A percentile compares a stretch with the other conserved stretches of the same genome.
Evolutionary conservation across 1,140 invertebrate species (phyloP).

Genomic region (Lordiphosa stackelbergi): DNA sequence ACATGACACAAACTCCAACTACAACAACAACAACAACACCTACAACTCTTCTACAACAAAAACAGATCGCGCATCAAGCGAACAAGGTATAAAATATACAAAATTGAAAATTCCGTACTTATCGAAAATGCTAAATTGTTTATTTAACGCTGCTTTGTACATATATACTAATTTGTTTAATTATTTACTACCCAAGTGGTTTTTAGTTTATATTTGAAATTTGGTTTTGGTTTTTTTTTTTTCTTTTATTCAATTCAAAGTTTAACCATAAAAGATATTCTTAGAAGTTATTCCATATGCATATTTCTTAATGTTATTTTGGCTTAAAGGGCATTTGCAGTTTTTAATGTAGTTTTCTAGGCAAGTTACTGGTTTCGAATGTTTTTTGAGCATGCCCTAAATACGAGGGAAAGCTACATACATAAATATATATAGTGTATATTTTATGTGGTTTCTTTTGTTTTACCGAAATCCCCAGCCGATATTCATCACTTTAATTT

Average conservation of each 20-base stretch:
- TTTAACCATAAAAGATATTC: too few relatives aligned
- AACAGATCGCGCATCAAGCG: slow-evolving; percentile 76
- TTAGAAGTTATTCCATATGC: slow-evolving; percentile 4
- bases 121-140: slow-evolving; percentile 47
- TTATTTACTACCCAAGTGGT: neutral
- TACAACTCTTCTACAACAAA: slow-evolving; percentile 28
- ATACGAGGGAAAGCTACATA: too few relatives aligned
- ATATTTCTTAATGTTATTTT: slow-evolving; percentile 25
- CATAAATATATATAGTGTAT: too few relatives aligned
- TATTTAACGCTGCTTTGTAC: slow-evolving; percentile 43
- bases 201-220: slow-evolving; percentile 9
- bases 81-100: slow-evolving; percentile 73
- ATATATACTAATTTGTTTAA: slow-evolving; percentile 21
- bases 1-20: slow-evolving; percentile 60
- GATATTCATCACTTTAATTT: too few relatives aligned
- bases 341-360: too few relatives aligned
- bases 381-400: too few relatives aligned
- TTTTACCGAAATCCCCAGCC: too few relatives aligned
- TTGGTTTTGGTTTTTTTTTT: slow-evolving; percentile 7
- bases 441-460: too few relatives aligned
- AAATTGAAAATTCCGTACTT: slow-evolving; percentile 50
- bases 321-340: slow-evolving; percentile 6
- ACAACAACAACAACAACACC: slow-evolving; percentile 55
- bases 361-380: too few relatives aligned
- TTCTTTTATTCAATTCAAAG: slow-evolving; percentile 6